Evolutionary conservation across 35 echinoderm and acorn worm species (phyloP).

Genomic region (Lytechinus pictus): DNA sequence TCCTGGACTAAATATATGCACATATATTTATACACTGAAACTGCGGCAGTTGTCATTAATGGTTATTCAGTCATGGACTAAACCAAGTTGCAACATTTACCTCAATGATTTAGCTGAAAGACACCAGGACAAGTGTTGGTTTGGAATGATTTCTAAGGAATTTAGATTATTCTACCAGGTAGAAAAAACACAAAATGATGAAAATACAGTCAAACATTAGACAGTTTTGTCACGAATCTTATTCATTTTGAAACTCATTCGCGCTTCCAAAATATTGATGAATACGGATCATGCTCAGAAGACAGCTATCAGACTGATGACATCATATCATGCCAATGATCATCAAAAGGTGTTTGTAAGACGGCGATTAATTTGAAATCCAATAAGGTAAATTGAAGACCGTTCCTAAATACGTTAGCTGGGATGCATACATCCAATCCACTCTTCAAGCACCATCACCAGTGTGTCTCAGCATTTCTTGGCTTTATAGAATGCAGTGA

Average conservation of each 20-base stretch:
- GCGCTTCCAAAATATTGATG: neutral
- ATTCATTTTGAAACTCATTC: neutral
- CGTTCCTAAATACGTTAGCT: neutral
- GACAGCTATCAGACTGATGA: neutral
- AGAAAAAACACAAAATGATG: neutral
- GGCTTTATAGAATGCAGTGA: neutral
- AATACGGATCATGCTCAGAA: neutral
- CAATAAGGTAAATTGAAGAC: neutral
- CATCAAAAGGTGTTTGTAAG: neutral
- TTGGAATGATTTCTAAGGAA: neutral
- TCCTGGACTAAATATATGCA: too few relatives aligned
- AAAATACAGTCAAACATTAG: neutral
- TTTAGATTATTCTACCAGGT: neutral
- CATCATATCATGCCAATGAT: neutral
- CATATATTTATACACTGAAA: too few relatives aligned
- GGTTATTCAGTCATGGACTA: neutral
- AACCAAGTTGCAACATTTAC: neutral
- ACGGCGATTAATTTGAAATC: neutral
- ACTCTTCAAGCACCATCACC: neutral
- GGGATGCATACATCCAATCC: neutral
- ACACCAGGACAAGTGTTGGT: neutral
- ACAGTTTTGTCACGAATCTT: neutral
- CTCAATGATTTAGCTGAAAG: neutral
- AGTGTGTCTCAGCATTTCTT: neutral
- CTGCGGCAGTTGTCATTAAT: too few relatives aligned